phyloP scores from a whole-genome alignment of 2,888 invertebrate species.

The Pasiphila rectangulata region DNA sequence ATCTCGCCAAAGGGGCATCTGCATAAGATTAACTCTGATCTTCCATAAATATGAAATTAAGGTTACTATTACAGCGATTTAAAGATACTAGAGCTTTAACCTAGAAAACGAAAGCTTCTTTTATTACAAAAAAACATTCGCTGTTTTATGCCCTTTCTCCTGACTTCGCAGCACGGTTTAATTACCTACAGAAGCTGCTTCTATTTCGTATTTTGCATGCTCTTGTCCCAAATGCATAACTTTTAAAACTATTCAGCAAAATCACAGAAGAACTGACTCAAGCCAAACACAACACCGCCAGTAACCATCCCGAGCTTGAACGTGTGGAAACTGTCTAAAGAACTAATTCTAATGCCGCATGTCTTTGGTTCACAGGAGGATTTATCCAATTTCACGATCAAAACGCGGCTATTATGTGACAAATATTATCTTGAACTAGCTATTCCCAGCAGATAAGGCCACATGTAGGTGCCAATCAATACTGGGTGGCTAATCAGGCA shows the following conservation, averaged over 20 bases:
- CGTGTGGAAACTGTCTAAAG: slow-evolving; percentile 27
- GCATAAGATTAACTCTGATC: too few relatives aligned
- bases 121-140: background rate
- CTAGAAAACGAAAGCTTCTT: background rate
- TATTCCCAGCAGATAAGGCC: slow-evolving; percentile 55
- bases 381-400: slow-evolving; percentile 34
- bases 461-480: slow-evolving; percentile 52
- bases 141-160: background rate
- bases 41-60: too few relatives aligned
- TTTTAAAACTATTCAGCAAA: background rate
- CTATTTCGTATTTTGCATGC: background rate
- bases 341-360: too few relatives aligned
- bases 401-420: slow-evolving; percentile 62
- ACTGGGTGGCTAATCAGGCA: slow-evolving; percentile 65
- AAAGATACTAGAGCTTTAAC: too few relatives aligned
- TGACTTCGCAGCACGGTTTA: background rate
- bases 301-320: slow-evolving; percentile 34
- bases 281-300: slow-evolving; percentile 31
- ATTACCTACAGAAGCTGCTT: background rate
- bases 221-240: too few relatives aligned
- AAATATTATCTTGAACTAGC: slow-evolving; percentile 71
- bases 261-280: slow-evolving; percentile 1
- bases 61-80: too few relatives aligned
- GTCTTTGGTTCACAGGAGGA: slow-evolving; percentile 16
- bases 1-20: too few relatives aligned